Evolutionary conservation across 2,888 invertebrate genomes (phyloP), one percentile per base, ranked within the genome.

Genomic region (Apocheima hispidaria): DNA sequence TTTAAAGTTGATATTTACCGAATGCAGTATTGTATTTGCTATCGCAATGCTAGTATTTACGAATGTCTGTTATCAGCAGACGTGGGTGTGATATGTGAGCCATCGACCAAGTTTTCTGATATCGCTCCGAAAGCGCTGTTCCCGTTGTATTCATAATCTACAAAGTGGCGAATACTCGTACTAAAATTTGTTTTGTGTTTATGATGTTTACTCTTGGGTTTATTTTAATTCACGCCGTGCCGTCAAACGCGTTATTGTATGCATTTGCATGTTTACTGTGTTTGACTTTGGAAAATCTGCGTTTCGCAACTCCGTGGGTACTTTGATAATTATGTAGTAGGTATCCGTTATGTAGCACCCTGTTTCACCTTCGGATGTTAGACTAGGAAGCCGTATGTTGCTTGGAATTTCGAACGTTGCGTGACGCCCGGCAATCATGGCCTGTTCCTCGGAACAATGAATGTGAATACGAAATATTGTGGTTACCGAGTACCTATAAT

Each of bases 321-420:
- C 10, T 40, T 2, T 26, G 26, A 6, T 2, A 40, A 1, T 36
- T 26, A 33, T 21, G 16, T 26, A 26, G 43, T 23, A 23, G 30
- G 30, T 48, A 30, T 18, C 38, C 26, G 40, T 52, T 51, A 48
- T 16, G 26, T 18, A 40, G 26, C 14, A 35, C 48, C 49, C 41
- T 52, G 63, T 69, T 65, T 60, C 40, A 63, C 63, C 35, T 55
- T 63, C 50, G 44, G 56, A 58, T 63, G 64, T 66, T 66, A 69
- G 63, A 63, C 26, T 59, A 63, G 59, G 60, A 63, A 60, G 51
- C 49, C 62, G 51, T 50, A 53, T 50, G 52, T 38, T 49, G 61
- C 54, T 69, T 57, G 73, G 69, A 78, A 75, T 82, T 81, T 83
- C 77, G 72, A 79, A 74, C 76, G 70, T 83, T 77, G 85, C 87